Conservation (phyloP, 2,888 invertebrate species). For the Pteria penguin region DNA sequence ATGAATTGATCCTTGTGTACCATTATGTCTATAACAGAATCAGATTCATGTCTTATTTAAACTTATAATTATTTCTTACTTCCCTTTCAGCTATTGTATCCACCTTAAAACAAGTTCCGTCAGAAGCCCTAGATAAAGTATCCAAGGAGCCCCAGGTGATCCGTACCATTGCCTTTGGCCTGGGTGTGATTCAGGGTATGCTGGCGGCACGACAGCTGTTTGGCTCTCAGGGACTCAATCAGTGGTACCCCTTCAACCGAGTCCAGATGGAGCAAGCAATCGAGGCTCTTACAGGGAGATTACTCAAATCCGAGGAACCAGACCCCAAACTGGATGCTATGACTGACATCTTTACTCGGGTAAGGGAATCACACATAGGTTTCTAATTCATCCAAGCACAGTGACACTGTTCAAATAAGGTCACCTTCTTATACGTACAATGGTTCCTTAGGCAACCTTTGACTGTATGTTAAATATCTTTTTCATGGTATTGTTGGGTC, state of each 20-base stretch:
- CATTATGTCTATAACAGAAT: too few relatives aligned
- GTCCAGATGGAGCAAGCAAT: conserved; percentile 49
- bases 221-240: conserved; percentile 73
- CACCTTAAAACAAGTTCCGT: conserved; percentile 65
- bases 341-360: conserved; percentile 36
- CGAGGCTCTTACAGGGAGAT: conserved; percentile 28
- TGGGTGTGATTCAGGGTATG: conserved; percentile 72
- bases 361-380: too few relatives aligned
- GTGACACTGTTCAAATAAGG: too few relatives aligned
- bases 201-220: conserved; percentile 74
- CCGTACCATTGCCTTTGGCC: conserved; percentile 65
- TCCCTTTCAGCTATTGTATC: conserved; percentile 69
- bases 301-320: conserved; percentile 51
- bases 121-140: conserved; percentile 59
- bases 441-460: too few relatives aligned
- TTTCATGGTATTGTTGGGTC: too few relatives aligned
- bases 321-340: conserved; percentile 39
- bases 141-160: conserved; percentile 54
- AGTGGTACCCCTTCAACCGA: conserved; percentile 72
- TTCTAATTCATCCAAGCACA: too few relatives aligned
- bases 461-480: too few relatives aligned
- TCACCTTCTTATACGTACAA: too few relatives aligned
- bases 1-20: too few relatives aligned
- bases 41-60: too few relatives aligned
- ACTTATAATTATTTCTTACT: too few relatives aligned